A percentile compares a stretch with the other conserved stretches of the same genome.
Evolutionary conservation across 2,888 invertebrate species (phyloP).

Genomic region (Lingula anatina): DNA sequence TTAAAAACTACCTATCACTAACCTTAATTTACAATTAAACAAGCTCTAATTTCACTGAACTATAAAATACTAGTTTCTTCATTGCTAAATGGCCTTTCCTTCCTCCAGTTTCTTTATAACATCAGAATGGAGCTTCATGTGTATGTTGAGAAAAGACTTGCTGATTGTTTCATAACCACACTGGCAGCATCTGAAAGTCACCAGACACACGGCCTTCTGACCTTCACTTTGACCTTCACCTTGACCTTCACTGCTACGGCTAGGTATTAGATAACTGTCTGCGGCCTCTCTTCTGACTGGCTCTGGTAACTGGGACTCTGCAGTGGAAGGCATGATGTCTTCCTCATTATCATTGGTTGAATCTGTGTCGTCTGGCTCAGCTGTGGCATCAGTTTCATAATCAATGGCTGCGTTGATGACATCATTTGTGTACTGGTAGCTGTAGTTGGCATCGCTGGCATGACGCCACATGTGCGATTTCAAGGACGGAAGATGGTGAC

Average conservation of each 20-base stretch:
- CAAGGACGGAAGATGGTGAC: constrained; percentile 49
- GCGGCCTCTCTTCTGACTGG: not conserved
- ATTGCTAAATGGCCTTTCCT: too few species aligned
- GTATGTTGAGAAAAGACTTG: constrained; percentile 39
- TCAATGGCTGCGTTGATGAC: constrained; percentile 49
- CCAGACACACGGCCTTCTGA: constrained; percentile 31
- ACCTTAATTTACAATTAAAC: too few species aligned
- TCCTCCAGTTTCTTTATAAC: constrained; percentile 40
- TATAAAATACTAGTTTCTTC: too few species aligned
- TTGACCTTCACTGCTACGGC: too few species aligned
- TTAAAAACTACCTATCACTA: too few species aligned
- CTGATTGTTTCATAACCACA: constrained; percentile 48
- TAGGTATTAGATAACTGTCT: too few species aligned
- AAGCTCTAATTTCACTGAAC: too few species aligned
- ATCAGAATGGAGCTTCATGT: constrained; percentile 45
- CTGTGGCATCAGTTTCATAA: constrained; percentile 32
- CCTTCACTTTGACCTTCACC: constrained; percentile 16
- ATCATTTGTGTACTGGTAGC: constrained; percentile 46
- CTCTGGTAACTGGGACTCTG: not conserved
- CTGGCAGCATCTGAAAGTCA: constrained; percentile 48
- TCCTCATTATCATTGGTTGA: constrained; percentile 16
- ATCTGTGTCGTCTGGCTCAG: constrained; percentile 14
- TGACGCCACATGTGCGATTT: constrained; percentile 53
- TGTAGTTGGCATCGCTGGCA: constrained; percentile 45
- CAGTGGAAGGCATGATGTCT: not conserved